A percentile compares a stretch with the other conserved stretches of the same genome.
These are phyloP conservation scores for Darevskia mixta DNA, from an alignment of 2,797 vertebrate species.

Conservation along the genomic window DNA sequence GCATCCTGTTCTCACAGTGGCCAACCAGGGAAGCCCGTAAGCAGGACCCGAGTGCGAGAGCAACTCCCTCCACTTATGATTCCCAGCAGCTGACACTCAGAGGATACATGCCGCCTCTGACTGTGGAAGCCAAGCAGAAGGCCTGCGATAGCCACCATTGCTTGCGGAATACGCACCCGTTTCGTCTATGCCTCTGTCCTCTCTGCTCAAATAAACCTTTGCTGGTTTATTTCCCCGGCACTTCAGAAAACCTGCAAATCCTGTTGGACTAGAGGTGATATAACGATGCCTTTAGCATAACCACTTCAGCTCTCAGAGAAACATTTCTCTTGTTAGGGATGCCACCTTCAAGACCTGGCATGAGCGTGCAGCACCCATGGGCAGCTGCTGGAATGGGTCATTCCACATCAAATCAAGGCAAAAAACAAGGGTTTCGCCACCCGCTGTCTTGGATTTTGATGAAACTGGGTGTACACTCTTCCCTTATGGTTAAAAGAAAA, in stretches of 20 bases:
- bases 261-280: background rate
- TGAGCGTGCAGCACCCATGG: background rate
- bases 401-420: no score
- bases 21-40: no score
- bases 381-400: background rate
- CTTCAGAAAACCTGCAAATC: conserved; percentile 5
- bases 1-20: no score
- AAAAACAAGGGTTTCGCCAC: no score
- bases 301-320: background rate
- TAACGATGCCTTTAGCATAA: background rate
- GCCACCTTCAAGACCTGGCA: background rate
- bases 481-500: no score
- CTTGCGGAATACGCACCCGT: background rate
- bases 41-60: no score
- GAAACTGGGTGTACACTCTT: no score
- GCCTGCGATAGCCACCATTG: background rate
- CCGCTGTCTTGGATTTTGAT: no score
- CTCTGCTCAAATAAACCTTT: background rate
- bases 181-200: background rate
- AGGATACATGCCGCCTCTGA: no score
- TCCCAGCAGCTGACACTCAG: no score
- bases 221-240: background rate
- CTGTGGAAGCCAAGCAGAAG: background rate
- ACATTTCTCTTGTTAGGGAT: background rate
- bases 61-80: no score